These are phyloP conservation scores for Perdix hodgsoniae DNA, from an alignment of 2,797 vertebrate species.

Conservation along the genomic window DNA sequence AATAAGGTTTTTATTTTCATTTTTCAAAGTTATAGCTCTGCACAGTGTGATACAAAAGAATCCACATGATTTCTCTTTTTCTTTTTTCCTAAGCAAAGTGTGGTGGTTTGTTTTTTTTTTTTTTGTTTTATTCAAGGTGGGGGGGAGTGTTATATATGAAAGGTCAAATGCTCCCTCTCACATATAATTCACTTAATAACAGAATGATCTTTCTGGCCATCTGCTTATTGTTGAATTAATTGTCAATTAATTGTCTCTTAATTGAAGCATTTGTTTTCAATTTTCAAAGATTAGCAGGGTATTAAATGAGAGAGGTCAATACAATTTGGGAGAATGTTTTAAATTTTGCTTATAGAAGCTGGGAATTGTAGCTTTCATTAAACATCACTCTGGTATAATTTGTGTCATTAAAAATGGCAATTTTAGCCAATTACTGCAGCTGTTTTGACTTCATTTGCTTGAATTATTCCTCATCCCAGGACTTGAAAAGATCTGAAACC, in stretches of 20 bases:
- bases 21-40: slow-evolving; percentile 58
- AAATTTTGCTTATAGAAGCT: slow-evolving; percentile 65
- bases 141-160: not conserved
- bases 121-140: not conserved
- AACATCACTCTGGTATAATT: slow-evolving; percentile 52
- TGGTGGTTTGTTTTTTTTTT: not conserved
- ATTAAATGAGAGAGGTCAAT: slow-evolving; percentile 74
- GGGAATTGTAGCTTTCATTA: slow-evolving; percentile 73
- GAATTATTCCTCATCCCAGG: slow-evolving; percentile 50
- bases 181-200: slow-evolving; percentile 68
- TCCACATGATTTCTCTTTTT: rapidly evolving
- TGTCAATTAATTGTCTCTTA: slow-evolving; percentile 76
- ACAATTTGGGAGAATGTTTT: slow-evolving; percentile 63
- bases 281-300: slow-evolving; percentile 71
- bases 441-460: slow-evolving; percentile 72
- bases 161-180: slow-evolving; percentile 55
- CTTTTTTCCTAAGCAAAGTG: not conserved
- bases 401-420: slow-evolving; percentile 76
- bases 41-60: slow-evolving; percentile 14
- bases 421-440: slow-evolving; percentile 74
- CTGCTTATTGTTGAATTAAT: slow-evolving; percentile 78
- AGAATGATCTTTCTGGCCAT: slow-evolving; percentile 72
- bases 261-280: slow-evolving; percentile 73
- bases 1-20: slow-evolving; percentile 73
- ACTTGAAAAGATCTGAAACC: slow-evolving; percentile 21